These are phyloP conservation scores for Phrynosoma blainvillii DNA, from an alignment of 2,113 vertebrate genomes.

Conservation along the genomic window DNA sequence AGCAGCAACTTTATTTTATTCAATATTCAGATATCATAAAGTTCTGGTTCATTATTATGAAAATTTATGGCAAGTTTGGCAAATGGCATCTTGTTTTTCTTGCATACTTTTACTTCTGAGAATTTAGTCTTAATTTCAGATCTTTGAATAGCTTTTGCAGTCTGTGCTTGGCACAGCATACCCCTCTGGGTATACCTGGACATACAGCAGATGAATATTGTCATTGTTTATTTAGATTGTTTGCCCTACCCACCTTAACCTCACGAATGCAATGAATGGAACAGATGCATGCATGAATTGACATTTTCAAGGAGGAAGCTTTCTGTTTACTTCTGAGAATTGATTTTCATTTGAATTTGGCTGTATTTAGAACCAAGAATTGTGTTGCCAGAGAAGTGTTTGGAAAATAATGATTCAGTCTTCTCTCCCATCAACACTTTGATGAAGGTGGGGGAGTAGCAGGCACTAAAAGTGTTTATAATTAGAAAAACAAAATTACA, in stretches of 20 bases:
- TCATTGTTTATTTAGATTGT: slow-evolving; percentile 44
- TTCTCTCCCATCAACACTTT: neutral
- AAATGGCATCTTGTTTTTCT: slow-evolving; percentile 7
- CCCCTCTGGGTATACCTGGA: neutral
- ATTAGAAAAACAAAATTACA: neutral
- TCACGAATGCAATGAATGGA: slow-evolving; percentile 43
- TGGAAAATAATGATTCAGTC: slow-evolving; percentile 11
- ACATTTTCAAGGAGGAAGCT: slow-evolving; percentile 41
- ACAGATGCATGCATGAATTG: slow-evolving; percentile 39
- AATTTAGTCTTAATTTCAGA: slow-evolving; percentile 14
- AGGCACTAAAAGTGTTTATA: neutral
- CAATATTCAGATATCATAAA: neutral
- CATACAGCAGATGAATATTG: slow-evolving; percentile 16
- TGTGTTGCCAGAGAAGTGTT: neutral
- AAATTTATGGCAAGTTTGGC: neutral
- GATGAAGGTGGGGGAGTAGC: neutral
- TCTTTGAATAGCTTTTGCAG: slow-evolving; percentile 21
- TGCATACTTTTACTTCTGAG: slow-evolving; percentile 3
- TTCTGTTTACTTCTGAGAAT: slow-evolving; percentile 26
- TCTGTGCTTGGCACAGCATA: slow-evolving; percentile 2
- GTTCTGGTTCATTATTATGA: neutral
- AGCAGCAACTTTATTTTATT: too few relatives aligned
- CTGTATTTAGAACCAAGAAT: slow-evolving; percentile 34
- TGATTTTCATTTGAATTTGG: slow-evolving; percentile 42
- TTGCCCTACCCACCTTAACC: slow-evolving; percentile 31